Evolutionary conservation across 2,797 vertebrate genomes (phyloP).

Genomic region (Acestrorhynchus altus): DNA sequence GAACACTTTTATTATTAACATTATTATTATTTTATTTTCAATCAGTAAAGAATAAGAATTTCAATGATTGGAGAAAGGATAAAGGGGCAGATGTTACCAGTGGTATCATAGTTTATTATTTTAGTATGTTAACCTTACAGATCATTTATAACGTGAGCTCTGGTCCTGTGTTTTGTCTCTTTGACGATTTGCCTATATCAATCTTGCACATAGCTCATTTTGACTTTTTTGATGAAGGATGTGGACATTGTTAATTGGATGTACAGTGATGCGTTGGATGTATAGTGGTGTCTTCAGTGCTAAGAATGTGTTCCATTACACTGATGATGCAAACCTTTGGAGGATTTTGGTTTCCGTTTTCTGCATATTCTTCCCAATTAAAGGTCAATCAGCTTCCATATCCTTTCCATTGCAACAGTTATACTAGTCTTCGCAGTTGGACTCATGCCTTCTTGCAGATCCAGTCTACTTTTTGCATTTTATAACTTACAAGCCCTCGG

Average conservation of each 20-base stretch:
- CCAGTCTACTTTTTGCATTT: not conserved
- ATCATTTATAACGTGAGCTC: not conserved
- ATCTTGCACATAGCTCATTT: slow-evolving; percentile 34
- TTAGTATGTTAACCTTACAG: not conserved
- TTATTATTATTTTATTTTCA: slow-evolving; percentile 19
- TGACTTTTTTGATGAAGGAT: slow-evolving; percentile 34
- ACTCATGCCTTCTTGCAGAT: not conserved
- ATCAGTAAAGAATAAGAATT: slow-evolving; percentile 9
- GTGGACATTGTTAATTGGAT: slow-evolving; percentile 12
- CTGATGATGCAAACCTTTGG: not conserved
- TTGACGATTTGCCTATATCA: slow-evolving; percentile 37
- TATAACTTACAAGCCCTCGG: not conserved
- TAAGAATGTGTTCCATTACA: not conserved
- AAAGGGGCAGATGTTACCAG: not conserved
- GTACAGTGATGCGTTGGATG: slow-evolving; percentile 14
- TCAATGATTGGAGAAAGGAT: slow-evolving; percentile 28
- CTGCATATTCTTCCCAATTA: not conserved
- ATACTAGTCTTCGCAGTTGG: not conserved
- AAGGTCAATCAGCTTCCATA: not conserved
- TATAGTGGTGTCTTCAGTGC: slow-evolving; percentile 14
- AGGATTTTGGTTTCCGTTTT: not conserved
- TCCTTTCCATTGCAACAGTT: not conserved
- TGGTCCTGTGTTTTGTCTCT: not conserved
- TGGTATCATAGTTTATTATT: not conserved
- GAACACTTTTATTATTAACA: slow-evolving; percentile 24